Evolutionary conservation across 2,797 vertebrate genomes (phyloP).

Genomic region (Eospalax fontanierii): DNA sequence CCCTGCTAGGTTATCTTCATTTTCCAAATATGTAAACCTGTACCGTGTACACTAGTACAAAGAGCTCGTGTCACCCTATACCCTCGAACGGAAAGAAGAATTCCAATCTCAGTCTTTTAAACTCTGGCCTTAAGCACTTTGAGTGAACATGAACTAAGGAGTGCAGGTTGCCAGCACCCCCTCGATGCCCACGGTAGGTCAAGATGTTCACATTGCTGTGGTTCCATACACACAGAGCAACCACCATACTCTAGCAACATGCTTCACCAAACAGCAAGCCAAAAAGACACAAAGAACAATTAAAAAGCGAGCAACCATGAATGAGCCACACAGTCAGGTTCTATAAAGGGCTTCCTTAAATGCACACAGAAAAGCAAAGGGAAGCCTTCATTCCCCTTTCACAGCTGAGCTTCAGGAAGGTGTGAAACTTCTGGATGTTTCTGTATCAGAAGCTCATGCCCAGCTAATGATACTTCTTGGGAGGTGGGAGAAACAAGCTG

Average conservation of each 20-base stretch:
- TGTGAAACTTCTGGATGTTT: neutral
- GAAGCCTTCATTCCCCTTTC: neutral
- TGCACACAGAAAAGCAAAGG: neutral
- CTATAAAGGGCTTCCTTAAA: slow-evolving; percentile 21
- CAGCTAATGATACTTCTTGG: neutral
- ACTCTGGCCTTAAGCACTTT: neutral
- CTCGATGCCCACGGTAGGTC: neutral
- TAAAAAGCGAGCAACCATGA: neutral
- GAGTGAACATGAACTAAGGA: neutral
- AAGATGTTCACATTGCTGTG: neutral
- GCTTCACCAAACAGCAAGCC: neutral
- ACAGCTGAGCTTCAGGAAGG: neutral
- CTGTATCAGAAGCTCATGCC: neutral
- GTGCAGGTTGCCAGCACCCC: neutral
- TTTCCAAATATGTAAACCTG: slow-evolving; percentile 64
- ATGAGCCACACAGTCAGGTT: neutral
- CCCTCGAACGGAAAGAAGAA: neutral
- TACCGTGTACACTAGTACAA: neutral
- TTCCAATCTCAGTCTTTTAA: neutral
- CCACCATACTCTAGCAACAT: neutral
- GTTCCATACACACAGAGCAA: neutral
- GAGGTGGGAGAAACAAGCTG: neutral
- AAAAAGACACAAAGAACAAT: neutral
- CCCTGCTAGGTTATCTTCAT: neutral
- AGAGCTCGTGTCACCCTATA: neutral